Base-by-base conservation (phyloP, 2,113 vertebrate genomes). In the Trogon melanurus region DNA sequence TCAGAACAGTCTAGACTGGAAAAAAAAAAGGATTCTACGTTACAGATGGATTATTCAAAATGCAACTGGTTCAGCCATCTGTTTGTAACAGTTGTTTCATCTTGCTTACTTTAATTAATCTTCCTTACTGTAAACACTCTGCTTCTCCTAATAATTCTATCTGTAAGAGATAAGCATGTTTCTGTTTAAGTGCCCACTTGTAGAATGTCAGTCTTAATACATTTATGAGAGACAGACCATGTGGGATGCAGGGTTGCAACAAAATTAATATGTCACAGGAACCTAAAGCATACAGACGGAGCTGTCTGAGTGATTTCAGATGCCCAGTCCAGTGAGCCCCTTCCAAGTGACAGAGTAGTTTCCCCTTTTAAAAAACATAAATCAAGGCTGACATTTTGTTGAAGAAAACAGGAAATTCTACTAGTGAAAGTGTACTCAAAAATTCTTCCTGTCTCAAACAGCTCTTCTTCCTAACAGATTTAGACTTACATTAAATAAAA, bases 11-110 rank as follows among this genome's bases (percentile, higher is more conserved):
- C 45, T 82, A 69, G 25, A 58, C 34, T 62, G 19, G 23, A 25
- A 70, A 70, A 38, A 70, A 70, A 38, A 65, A 56, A 74, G 4
- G 7, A 2, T 57, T 80, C 17, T 78, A 16, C 57, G 48, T 25
- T 93, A 58, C 69, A 95, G 57, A 54, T 83, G 51, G 50, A 78
- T 86, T 91, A 74, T 25, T 64, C 64, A 85, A 89, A 85, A 51
- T 53, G 38, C 13, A 69, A n/a, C 23, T 76, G 17, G 11, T 78
- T 85, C 48, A 88, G 26, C 45, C 4, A 5, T 67, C 48, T 82
- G 38, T 86, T 85, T 74, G 20, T 70, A 73, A 34, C 16, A 64
- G 26, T 73, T 71, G 10, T 34, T 91, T 79, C 36, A 69, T 70
- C n/a, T 60, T 70, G 18, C 32, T 90, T 81, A 23, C 48, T 60